These are phyloP conservation scores for Actenoides hombroni DNA, from an alignment of 2,113 vertebrate genomes.

Conservation along the genomic window DNA sequence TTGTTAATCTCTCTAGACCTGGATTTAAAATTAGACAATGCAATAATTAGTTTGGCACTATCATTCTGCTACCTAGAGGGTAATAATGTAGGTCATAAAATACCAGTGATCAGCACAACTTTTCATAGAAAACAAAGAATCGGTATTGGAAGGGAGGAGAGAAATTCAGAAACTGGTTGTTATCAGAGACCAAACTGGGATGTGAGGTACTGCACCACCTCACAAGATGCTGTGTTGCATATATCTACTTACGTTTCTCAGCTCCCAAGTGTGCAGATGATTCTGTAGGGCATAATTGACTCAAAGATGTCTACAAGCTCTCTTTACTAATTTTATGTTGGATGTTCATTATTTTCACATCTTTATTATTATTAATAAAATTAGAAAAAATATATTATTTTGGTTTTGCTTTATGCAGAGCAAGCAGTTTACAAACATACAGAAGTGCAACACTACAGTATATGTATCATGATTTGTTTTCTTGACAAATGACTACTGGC, in stretches of 20 bases:
- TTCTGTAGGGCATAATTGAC: neutral
- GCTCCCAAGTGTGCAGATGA: neutral
- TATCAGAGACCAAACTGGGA: slow-evolving; percentile 22
- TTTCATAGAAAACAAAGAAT: slow-evolving; percentile 70
- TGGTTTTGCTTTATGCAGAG: neutral
- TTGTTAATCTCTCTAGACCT: slow-evolving; percentile 83
- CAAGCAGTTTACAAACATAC: slow-evolving; percentile 57
- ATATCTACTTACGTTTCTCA: slow-evolving; percentile 32
- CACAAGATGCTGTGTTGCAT: slow-evolving; percentile 17
- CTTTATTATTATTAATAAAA: neutral
- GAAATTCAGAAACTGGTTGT: slow-evolving; percentile 43
- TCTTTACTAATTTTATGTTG: neutral
- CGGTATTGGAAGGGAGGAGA: slow-evolving; percentile 35
- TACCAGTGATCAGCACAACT: slow-evolving; percentile 74
- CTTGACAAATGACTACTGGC: slow-evolving; percentile 75
- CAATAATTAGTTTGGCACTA: slow-evolving; percentile 85
- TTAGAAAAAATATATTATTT: neutral
- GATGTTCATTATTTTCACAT: neutral
- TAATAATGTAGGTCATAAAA: slow-evolving; percentile 86
- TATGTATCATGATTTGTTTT: slow-evolving; percentile 71
- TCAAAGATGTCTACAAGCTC: slow-evolving; percentile 16
- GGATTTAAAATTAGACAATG: slow-evolving; percentile 86
- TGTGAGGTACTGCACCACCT: neutral
- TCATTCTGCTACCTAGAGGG: slow-evolving; percentile 80
- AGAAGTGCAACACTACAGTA: slow-evolving; percentile 23